Evolutionary conservation across 2,888 invertebrate genomes (phyloP), one percentile per base, ranked within the genome.

Genomic region (Halocaridina rubra): DNA sequence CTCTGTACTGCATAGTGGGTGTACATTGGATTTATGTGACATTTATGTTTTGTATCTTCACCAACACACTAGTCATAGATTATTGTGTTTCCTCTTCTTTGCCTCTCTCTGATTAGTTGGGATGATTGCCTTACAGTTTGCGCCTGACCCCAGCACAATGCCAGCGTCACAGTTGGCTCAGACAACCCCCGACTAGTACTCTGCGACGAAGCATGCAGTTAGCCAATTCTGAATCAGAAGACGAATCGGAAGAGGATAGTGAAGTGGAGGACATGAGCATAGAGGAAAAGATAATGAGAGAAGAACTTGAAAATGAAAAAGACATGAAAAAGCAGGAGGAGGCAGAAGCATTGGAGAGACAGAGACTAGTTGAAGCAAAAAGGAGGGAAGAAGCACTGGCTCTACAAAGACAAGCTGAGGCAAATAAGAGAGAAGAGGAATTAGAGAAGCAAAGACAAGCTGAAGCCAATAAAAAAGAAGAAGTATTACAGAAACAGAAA

Each of bases 101-200:
- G n/a, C 19, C 53, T 53, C 53, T 64, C 19, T 53, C 53, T 53
- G 53, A 27, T 53, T 53, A 19, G 13, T 32, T 19, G 32, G 71
- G 33, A 46, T 32, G 27, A 5, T 39, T 57, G 27, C 71, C 32
- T 85, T 81, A 19, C 88, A 88, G 88, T 39, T 80, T 86, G 76
- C 86, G 88, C 32, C 81, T 84, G 46, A 88, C 88, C 10, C 86
- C 88, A 29, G 86, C 86, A 3, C 86, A 88, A 67, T 88, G 88
- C 59, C 80, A 78, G 1, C 84, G 81, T 22, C 79, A 81, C 22
- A 30, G 72, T 19, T 88, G 88, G 88, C 74, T 88, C 5, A 77
- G 75, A 16, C 69, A 33, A n/a, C 84, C 86, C 2, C 84, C 79
- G 7, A 24, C 24, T 3, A 32, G 33, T 5, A 29, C 10, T 3